Evolutionary conservation across 2,797 vertebrate species (phyloP).

Genomic region (Basileuterus tristriatus): DNA sequence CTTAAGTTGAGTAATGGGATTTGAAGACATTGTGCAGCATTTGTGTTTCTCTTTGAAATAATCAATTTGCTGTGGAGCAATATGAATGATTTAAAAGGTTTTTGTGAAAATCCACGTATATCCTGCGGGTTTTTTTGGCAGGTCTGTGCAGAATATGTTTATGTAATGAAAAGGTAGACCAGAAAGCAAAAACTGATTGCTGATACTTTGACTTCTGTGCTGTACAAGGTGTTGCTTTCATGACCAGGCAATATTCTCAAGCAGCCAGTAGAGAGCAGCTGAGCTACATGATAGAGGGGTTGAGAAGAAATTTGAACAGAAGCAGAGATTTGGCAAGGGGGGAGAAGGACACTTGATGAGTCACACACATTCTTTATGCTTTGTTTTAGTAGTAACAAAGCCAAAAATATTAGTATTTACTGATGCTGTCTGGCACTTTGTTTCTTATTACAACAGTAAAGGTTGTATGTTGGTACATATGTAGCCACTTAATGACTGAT

Average conservation of each 20-base stretch:
- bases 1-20: neutral
- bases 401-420: constrained; percentile 60
- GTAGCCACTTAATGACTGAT: constrained; percentile 48
- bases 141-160: neutral
- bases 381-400: constrained; percentile 60
- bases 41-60: neutral
- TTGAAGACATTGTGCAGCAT: neutral
- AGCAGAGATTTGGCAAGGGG: constrained; percentile 9
- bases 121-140: neutral
- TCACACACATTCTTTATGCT: constrained; percentile 36
- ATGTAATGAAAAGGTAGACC: neutral
- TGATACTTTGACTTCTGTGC: neutral
- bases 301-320: neutral
- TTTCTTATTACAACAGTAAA: constrained; percentile 41
- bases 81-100: neutral
- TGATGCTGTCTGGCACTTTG: constrained; percentile 38
- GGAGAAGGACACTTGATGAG: constrained; percentile 20
- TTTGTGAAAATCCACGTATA: neutral
- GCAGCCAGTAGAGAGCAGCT: constrained; percentile 70
- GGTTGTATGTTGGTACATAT: constrained; percentile 23
- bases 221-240: neutral
- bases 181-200: neutral
- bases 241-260: neutral
- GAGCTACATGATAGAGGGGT: neutral
- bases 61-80: neutral